Base-by-base conservation (phyloP, 2,113 vertebrate genomes). In the Xenus cinereus region DNA sequence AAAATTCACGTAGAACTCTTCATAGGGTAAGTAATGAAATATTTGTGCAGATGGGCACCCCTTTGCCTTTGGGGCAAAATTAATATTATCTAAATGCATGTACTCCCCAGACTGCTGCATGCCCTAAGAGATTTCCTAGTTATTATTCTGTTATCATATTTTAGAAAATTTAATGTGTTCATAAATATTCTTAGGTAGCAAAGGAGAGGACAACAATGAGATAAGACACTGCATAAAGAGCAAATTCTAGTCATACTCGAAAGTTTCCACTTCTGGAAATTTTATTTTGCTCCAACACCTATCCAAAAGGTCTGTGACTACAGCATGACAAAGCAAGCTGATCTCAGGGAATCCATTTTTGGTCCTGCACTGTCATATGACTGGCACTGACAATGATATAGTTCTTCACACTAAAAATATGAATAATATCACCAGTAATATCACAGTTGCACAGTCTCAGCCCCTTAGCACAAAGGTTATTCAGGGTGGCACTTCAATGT, bases 51-150 rank as follows among this genome's bases (percentile, higher is more conserved):
- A 95, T 76, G 74, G 66, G 87, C 43, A 78, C 22, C 43, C 26
- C 10, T 78, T 81, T 87, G 60, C 60, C 64, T 78, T 60, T 51
- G 35, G 45, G 71, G 26, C 43, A 85, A 85, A 91, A 89, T 87
- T 84, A 91, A 46, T 89, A 87, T 91, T 86, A 73, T 82, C 81
- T 91, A 89, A 93, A 97, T 79, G 23, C 9, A 48, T 56, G 14
- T 56, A 68, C 33, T 87, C 90, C 53, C 71, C 75, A 87, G 77
- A 92, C 83, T 39, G 24, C 78, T 85, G 39, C 12, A 28, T 75
- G 22, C 14, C 35, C 27, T 66, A 28, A 73, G 53, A 85, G 53
- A 56, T 79, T 30, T 82, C 43, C n/a, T 7, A 56, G 12, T 54
- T 85, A 50, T 57, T 71, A 78, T 57, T 69, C 79, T 86, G 39